Base-by-base conservation (phyloP, 2,113 vertebrate species). In the Chionomys nivalis region DNA sequence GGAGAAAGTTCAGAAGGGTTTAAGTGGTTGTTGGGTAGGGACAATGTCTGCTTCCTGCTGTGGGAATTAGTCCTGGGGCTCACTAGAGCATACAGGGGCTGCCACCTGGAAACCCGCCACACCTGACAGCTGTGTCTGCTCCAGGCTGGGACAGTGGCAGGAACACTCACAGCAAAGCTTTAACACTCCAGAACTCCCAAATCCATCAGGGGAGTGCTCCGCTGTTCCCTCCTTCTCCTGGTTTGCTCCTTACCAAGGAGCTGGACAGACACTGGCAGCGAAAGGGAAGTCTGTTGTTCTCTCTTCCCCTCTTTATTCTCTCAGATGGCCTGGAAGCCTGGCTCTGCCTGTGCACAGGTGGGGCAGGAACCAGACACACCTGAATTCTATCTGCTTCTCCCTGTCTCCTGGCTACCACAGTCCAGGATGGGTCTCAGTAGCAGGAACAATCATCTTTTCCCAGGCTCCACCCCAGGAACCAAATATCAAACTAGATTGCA, bases 281-380 rank as follows among this genome's bases (percentile, higher is more conserved):
- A 58, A 10, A 7, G 49, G 1, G 0, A 16, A 12, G 16, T 23
- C 52, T 17, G 5, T 1, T 9, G 44, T 0, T 28, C 2, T 3
- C 6, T 8, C 28, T 31, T 10, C 31, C 3, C 2, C 47, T 49
- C 52, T 36, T 31, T 26, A 47, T 0, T 14, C 26, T 24, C 6
- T 19, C 19, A 4, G 14, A 28, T 70, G n/a, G 28, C 44, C 66
- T 87, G 85, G 66, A 77, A 90, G 33, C 28, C 42, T 13, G 7
- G 66, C 66, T 93, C 87, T 39, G 66, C 66, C 82, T 14, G 24
- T 2, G 14, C 61, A 10, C 31, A 39, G 10, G 14, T 58, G 70
- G 47, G 36, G 49, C 4, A 7, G 72, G 70, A 44, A 24, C 17
- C 5, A 8, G 13, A 52, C 21, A 61, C 39, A 17, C 81, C 44